Evolutionary conservation across 2,797 vertebrate species (phyloP).

Genomic region (Sarcoramphus papa): DNA sequence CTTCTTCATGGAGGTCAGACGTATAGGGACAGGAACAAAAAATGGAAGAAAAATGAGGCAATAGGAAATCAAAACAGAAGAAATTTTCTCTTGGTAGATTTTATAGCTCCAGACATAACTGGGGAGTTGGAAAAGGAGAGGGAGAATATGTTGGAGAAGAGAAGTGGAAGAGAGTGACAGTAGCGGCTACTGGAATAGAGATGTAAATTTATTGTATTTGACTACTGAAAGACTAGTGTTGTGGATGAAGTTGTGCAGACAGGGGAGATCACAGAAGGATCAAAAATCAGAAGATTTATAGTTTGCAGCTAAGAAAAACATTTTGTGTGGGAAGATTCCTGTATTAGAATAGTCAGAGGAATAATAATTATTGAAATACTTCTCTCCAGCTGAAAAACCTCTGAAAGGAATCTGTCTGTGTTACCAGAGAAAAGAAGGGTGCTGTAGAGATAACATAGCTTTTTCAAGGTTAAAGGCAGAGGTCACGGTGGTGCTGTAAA

Average conservation of each 20-base stretch:
- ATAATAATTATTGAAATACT: not conserved
- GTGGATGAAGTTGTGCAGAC: not conserved
- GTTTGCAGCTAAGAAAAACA: not conserved
- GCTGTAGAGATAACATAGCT: not conserved
- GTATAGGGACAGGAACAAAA: not conserved
- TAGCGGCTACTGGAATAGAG: not conserved
- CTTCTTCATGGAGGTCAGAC: not conserved
- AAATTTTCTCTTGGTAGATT: not conserved
- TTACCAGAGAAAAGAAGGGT: not conserved
- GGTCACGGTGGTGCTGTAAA: not conserved
- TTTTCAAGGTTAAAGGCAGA: constrained; percentile 41
- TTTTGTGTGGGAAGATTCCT: not conserved
- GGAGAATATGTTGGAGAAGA: not conserved
- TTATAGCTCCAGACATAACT: not conserved
- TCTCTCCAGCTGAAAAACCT: not conserved
- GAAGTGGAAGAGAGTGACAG: not conserved
- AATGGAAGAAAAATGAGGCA: not conserved
- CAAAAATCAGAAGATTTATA: not conserved
- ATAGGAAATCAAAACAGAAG: not conserved
- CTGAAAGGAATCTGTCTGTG: not conserved
- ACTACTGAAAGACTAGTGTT: not conserved
- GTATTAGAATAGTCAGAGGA: not conserved
- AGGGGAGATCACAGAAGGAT: not conserved
- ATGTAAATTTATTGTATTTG: not conserved
- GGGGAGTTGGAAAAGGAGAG: not conserved